Base-by-base conservation (phyloP, 2,113 vertebrate genomes). In the Struthio camelus region DNA sequence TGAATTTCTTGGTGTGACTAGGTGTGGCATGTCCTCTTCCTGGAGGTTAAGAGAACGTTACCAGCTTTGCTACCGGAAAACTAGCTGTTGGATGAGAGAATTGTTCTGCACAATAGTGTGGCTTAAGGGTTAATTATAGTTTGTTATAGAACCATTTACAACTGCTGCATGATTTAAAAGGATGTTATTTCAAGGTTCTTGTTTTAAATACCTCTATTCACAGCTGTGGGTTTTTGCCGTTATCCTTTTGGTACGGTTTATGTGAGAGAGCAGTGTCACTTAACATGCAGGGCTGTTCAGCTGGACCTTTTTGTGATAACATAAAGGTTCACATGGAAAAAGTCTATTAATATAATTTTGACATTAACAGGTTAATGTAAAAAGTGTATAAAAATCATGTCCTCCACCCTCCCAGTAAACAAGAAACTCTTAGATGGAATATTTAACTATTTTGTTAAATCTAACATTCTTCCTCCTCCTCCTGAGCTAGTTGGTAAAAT, bases 111-210 rank as follows among this genome's bases (percentile, higher is more conserved):
- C 22, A 44, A 25, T 83, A 44, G 38, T 44, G 8, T 87, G 56
- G 53, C 34, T 90, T 94, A 76, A 42, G 92, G 77, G 34, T 84
- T 96, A 77, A 89, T 96, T 94, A 50, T 40, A 62, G 38, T 85
- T 95, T 92, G 48, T 61, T 75, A 34, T 72, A 69, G 90, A 84
- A 28, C 44, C 28, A 7, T 71, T 96, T 72, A 62, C 61, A 85
- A 44, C 78, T 77, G 46, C 54, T 89, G 14, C 72, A 91, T 93
- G 70, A 62, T 96, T 94, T 95, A 76, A 95, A 88, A 91, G 88
- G 18, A 34, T 4, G 25, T 17, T 56, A 4, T 96, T 94, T 86
- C 38, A 54, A 25, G 77, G 48, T 62, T 15, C 51, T 32, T 95
- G 70, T 58, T 67, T 48, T n/a, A 69, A 23, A 50, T 28, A 5